Evolutionary conservation across 2,113 vertebrate genomes (phyloP).

Genomic region (Macquaria ambigua): DNA sequence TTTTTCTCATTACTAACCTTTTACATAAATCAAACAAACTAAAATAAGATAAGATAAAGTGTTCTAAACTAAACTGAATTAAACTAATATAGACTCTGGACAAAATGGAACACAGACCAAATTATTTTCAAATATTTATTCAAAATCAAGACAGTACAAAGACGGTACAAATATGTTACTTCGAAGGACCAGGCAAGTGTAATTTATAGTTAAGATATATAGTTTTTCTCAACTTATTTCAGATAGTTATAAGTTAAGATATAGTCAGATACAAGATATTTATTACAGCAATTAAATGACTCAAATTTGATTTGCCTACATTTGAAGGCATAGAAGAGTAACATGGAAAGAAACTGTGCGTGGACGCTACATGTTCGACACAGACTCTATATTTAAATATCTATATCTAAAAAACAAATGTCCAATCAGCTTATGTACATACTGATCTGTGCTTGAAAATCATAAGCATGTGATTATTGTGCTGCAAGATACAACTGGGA

Average conservation of each 20-base stretch:
- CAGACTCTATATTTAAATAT: slow-evolving; percentile 36
- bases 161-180: slow-evolving; percentile 78
- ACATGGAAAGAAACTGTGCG: slow-evolving; percentile 33
- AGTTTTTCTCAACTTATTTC: slow-evolving; percentile 44
- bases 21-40: too few relatives aligned
- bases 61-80: not conserved
- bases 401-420: slow-evolving; percentile 25
- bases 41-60: too few relatives aligned
- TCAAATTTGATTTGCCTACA: slow-evolving; percentile 48
- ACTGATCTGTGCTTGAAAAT: slow-evolving; percentile 32
- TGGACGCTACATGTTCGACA: slow-evolving; percentile 28
- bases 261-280: slow-evolving; percentile 49
- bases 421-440: slow-evolving; percentile 44
- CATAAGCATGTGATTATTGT: slow-evolving; percentile 19
- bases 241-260: slow-evolving; percentile 49
- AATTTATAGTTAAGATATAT: slow-evolving; percentile 51
- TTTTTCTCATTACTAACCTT: not conserved
- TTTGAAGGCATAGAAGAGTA: slow-evolving; percentile 69
- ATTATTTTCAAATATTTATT: slow-evolving; percentile 82
- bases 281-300: slow-evolving; percentile 35
- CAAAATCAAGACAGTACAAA: slow-evolving; percentile 83
- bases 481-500: slow-evolving; percentile 22
- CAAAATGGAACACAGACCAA: not conserved
- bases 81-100: not conserved
- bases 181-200: slow-evolving; percentile 70